These are phyloP conservation scores for Neuroterus valhalla DNA, from an alignment of 1,140 invertebrate genomes.

Conservation along the genomic window DNA sequence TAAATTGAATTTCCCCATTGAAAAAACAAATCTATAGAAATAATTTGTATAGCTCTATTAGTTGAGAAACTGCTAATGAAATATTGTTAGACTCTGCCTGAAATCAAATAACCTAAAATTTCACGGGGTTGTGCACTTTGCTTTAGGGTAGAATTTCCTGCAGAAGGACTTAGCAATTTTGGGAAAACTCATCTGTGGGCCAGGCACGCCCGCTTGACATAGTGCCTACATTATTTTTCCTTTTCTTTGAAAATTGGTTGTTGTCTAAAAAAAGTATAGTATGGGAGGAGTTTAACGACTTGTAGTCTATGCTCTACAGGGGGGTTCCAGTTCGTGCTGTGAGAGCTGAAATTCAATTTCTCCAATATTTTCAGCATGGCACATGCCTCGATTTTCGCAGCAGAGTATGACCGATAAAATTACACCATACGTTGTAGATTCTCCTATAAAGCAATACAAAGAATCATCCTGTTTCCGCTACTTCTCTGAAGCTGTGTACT, in stretches of 20 bases:
- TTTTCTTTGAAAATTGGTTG: constrained; percentile 1
- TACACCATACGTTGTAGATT: background rate
- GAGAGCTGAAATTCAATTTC: constrained; percentile 23
- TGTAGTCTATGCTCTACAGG: background rate
- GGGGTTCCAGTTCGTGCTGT: background rate
- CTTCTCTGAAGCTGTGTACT: background rate
- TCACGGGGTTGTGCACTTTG: too few species aligned
- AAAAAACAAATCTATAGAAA: too few species aligned
- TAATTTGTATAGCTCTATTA: too few species aligned
- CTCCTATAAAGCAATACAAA: background rate
- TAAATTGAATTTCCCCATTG: too few species aligned
- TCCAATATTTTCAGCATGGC: background rate
- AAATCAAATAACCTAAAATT: too few species aligned
- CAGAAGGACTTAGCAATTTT: constrained; percentile 1
- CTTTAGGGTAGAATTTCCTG: background rate
- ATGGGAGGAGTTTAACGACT: constrained; percentile 2
- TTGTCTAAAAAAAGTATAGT: constrained; percentile 1
- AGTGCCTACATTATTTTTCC: background rate
- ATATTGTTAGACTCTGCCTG: too few species aligned
- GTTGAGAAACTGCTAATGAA: too few species aligned
- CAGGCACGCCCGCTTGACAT: background rate
- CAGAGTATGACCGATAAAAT: constrained; percentile 6
- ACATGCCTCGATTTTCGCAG: constrained; percentile 13
- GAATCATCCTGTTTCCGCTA: background rate
- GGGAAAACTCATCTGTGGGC: constrained; percentile 9